A percentile compares a stretch with the other conserved stretches of the same genome.
Conservation (phyloP, 2,797 vertebrate species). For the Cottoperca gobio region DNA sequence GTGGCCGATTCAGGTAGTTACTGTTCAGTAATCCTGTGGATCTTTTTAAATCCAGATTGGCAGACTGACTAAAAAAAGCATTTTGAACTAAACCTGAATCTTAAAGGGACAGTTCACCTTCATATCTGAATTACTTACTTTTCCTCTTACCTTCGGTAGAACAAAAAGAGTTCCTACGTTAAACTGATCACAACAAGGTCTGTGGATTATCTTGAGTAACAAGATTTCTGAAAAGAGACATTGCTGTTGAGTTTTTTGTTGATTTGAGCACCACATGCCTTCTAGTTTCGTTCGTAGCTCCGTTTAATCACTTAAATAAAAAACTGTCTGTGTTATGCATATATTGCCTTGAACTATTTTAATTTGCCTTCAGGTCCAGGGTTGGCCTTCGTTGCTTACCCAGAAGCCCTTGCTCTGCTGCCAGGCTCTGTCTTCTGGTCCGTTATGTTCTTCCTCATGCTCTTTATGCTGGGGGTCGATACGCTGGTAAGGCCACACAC, state of each 20-base stretch:
- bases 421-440: slow-evolving; percentile 90
- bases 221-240: no score
- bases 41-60: background rate
- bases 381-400: slow-evolving; percentile 90
- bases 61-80: background rate
- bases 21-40: background rate
- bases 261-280: no score
- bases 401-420: slow-evolving; percentile 89
- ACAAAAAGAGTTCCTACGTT: no score
- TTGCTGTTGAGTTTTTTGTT: no score
- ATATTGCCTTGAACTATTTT: background rate
- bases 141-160: no score
- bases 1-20: slow-evolving; percentile 87
- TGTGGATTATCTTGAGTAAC: no score
- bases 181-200: no score
- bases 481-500: slow-evolving; percentile 83
- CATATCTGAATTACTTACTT: no score
- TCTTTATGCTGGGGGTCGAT: slow-evolving; percentile 88
- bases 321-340: background rate
- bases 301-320: no score
- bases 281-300: no score
- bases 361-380: slow-evolving; percentile 82
- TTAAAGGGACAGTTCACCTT: background rate
- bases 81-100: background rate
- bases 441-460: slow-evolving; percentile 90